Base-by-base conservation (phyloP, 2,888 invertebrate genomes). In the Nomada fucata region DNA sequence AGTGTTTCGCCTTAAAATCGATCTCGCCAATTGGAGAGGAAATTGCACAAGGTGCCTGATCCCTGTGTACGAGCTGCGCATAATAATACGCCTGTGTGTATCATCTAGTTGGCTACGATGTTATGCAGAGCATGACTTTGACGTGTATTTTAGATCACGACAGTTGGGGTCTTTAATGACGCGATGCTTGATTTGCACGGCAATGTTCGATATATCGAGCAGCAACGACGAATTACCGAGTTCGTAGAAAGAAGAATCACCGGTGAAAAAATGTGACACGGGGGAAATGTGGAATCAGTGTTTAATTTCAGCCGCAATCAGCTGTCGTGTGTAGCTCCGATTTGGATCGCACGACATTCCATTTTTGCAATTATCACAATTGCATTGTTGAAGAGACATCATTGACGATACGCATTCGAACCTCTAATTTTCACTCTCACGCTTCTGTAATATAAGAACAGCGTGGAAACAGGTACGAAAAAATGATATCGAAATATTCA, bases 51-150 rank as follows among this genome's bases (percentile, higher is more conserved):
- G 15, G 26, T 47, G 23, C 18, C n/a, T 50, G 64, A 55, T 60
- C 57, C 3, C 50, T 59, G 9, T 60, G 20, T 42, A 64, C 53
- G 18, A 72, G 65, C 42, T 64, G 60, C 52, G 13, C 50, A 60
- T 13, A 50, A 29, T 50, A 26, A 47, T 29, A 50, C 42, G 13
- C n/a, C n/a, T 11, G 52, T 26, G 36, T 47, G 53, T 63, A 72
- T 61, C 36, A 23, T 52, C 60, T 36, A 73, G 73, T 73, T 73
- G 20, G 26, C 76, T 63, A 52, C 11, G 47, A 42, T 11, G 26
- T 23, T 73, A 79, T 79, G 60, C 74, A 70, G 84, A 83, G 79
- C 83, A 73, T 83, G 52, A 69, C 83, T 52, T 36, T 52, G 42
- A 47, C 61, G 15, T 64, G 79, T 61, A 67, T 78, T 63, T 44